phyloP scores from a whole-genome alignment of 2,113 vertebrate species.

The Herpailurus yagouaroundi region DNA sequence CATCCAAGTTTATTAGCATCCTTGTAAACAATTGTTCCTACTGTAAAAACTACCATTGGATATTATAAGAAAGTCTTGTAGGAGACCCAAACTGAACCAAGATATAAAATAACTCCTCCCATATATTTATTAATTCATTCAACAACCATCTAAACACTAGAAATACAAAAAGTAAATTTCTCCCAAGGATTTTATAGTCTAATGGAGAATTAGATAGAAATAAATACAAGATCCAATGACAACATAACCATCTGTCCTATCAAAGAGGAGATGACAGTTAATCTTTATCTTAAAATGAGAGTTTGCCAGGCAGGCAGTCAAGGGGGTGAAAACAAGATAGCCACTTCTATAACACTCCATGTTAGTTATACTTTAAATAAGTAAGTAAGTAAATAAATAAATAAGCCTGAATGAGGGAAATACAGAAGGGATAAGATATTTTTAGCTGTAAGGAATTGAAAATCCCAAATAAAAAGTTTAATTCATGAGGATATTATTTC shows the following conservation, averaged over 20 bases:
- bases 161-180: conserved; percentile 40
- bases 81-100: neutral
- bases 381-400: neutral
- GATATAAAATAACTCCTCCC: conserved; percentile 7
- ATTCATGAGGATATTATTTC: neutral
- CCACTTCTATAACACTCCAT: neutral
- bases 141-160: neutral
- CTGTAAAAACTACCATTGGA: neutral
- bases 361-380: neutral
- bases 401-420: neutral
- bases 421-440: neutral
- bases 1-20: neutral
- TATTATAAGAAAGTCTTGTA: neutral
- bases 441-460: neutral
- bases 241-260: neutral
- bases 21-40: conserved; percentile 18
- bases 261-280: neutral
- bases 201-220: neutral
- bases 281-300: neutral
- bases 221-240: neutral
- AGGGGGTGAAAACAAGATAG: neutral
- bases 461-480: neutral
- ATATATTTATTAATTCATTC: conserved; percentile 5
- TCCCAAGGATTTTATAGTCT: neutral
- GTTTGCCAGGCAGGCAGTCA: neutral